phyloP scores from a whole-genome alignment of 2,888 invertebrate species.

The Stratiomys singularior region DNA sequence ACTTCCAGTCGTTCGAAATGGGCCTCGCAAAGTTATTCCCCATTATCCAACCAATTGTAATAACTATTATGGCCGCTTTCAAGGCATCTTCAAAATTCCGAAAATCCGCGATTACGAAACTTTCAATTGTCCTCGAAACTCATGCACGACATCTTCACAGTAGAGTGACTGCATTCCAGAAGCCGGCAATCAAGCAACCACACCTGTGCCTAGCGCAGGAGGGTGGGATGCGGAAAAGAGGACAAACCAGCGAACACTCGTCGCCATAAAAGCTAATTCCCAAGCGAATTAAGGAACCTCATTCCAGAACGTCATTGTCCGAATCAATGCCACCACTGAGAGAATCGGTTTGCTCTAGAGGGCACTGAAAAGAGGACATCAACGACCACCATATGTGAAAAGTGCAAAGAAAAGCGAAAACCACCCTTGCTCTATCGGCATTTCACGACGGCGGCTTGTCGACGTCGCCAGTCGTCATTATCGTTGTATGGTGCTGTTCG shows the following conservation, averaged over 20 bases:
- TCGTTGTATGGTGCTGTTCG: slow-evolving; percentile 12
- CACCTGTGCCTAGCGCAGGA: neutral
- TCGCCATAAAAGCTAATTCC: neutral
- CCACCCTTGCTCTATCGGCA: slow-evolving; percentile 32
- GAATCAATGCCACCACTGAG: slow-evolving; percentile 1
- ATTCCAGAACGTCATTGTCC: slow-evolving; percentile 33
- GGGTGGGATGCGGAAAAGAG: slow-evolving; percentile 6
- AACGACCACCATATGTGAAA: slow-evolving; percentile 36
- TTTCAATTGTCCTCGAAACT: neutral
- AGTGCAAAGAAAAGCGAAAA: neutral
- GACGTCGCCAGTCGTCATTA: slow-evolving; percentile 20
- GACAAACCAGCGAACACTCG: neutral
- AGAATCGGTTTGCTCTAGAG: neutral
- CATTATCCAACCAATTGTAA: neutral
- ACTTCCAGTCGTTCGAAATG: no score
- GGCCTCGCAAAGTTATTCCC: no score
- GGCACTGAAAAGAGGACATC: slow-evolving; percentile 38
- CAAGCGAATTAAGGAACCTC: slow-evolving; percentile 11
- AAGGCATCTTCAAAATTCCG: neutral
- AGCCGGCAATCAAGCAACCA: slow-evolving; percentile 20
- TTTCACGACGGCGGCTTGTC: slow-evolving; percentile 35
- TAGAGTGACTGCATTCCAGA: neutral
- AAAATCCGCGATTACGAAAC: neutral
- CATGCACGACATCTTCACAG: neutral
- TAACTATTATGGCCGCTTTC: neutral